Evolutionary conservation across 2,113 vertebrate species (phyloP), one percentile per base, ranked within the genome.

Genomic region (sheep (Ovis aries)): DNA sequence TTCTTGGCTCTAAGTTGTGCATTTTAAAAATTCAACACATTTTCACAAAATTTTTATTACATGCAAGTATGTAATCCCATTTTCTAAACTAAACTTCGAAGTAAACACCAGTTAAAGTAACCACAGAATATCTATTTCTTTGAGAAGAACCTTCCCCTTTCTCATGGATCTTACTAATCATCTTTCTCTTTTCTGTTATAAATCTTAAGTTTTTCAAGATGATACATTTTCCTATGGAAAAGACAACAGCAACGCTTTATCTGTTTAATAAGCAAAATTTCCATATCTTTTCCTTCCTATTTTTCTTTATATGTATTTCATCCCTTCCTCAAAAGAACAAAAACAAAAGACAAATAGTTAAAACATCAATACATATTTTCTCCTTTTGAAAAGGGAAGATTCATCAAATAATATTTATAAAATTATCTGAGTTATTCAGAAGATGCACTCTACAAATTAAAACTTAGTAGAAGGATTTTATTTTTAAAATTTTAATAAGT

Each of bases 401-500:
- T 94, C 74, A 96, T 80, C 50, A 98, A 92, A 90, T 88, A 96
- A 96, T 90, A 95, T 29, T 84, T 87, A 95, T 13, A 96, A 96
- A 98, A 94, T 94, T 62, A 96, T 71, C 77, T 92, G 53, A 94
- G 29, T 91, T 92, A 93, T 82, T 97, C 87, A 94, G 53, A 95
- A 94, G 71, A 89, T 81, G 21, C 5, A 90, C 45, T 88, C 14
- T 78, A 95, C 55, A 97, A 98, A 96, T 95, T 94, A 94, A 98
- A 97, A 91, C 74, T 94, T 84, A 93, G 55, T 62, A 88, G 45
- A 71, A 90, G 23, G 45, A 94, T 94, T 96, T 87, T 94, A 92
- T 82, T 97, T 92, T 91, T 64, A n/a, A 90, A 80, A 40, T 89
- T 95, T 97, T 96, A 97, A 90, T 95, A 96, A 94, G 93, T 97